Base-by-base conservation (phyloP, 2,888 invertebrate species). In the Hyles lineata region DNA sequence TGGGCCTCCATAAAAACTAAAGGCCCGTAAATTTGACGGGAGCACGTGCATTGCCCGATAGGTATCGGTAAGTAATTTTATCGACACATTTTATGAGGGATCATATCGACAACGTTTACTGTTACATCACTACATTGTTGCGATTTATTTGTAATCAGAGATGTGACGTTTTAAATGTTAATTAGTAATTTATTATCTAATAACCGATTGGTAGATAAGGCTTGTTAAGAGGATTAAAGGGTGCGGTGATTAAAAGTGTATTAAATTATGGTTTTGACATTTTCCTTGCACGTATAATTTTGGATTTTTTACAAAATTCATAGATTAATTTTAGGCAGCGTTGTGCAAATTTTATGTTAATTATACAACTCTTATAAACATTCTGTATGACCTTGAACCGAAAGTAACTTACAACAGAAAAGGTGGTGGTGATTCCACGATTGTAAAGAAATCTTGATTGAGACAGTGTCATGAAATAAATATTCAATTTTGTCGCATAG, bases 131-230 rank as follows among this genome's bases (percentile, higher is more conserved):
- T 87, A 84, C 32, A 76, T 78, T 75, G 75, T 78, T 79, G 88
- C 86, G 78, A 88, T 89, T 89, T 88, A 90, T 85, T 82, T 83
- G 80, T 89, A 85, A 87, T 84, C 84, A 74, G 83, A 86, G 86
- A 87, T 85, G 76, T 84, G 83, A 81, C 79, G 79, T 89, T 87
- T 84, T 88, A 77, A 78, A 84, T 82, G 86, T 90, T 89, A 89
- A 90, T 91, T 89, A 87, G 79, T 86, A 81, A 88, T 91, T 89
- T 89, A 89, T 87, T 82, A 80, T 79, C 76, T 74, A 75, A 17
- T 43, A 11, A 43, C 23, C 50, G 50, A 23, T 67, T 43, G 21
- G 43, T 63, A 78, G 78, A 80, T 77, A 8, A 75, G 73, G 73
- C 59, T 60, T 50, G 71, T 72, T 76, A 72, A 70, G 70, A 59